Conservation (phyloP, 2,797 vertebrate species). For the Phyllotis vaccarum region DNA sequence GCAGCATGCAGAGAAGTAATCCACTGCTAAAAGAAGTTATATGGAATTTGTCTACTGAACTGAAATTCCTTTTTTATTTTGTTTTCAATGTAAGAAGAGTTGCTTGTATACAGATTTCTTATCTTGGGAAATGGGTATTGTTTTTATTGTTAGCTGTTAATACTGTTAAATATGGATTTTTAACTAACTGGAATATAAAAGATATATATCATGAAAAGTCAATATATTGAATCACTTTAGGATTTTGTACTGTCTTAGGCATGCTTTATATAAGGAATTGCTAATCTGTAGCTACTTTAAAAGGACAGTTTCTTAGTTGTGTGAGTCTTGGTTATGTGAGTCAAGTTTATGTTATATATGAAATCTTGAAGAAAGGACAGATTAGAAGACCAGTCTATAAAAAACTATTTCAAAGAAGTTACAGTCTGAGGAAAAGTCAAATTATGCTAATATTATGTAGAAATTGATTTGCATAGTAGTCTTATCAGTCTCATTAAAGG, state of each 20-base stretch:
- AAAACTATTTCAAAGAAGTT: constrained; percentile 52
- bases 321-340: constrained; percentile 27
- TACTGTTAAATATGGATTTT: constrained; percentile 61
- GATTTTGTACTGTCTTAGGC: constrained; percentile 22
- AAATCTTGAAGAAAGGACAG: not conserved
- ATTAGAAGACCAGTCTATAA: constrained; percentile 44
- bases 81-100: constrained; percentile 49
- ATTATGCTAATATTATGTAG: constrained; percentile 56
- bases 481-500: constrained; percentile 52
- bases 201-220: constrained; percentile 4
- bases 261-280: constrained; percentile 60
- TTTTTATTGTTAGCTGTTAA: constrained; percentile 50
- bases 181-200: constrained; percentile 65
- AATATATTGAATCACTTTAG: constrained; percentile 43
- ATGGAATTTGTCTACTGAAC: constrained; percentile 9
- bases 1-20: constrained; percentile 41
- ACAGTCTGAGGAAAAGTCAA: constrained; percentile 60
- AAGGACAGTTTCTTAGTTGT: constrained; percentile 63
- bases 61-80: constrained; percentile 44
- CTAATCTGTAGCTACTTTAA: constrained; percentile 50
- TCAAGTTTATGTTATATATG: constrained; percentile 36
- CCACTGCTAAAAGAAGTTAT: constrained; percentile 1
- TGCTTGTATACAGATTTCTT: not conserved
- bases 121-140: constrained; percentile 35
- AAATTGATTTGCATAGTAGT: constrained; percentile 50